Evolutionary conservation across 2,113 vertebrate genomes (phyloP).

Genomic region (cattle (Bos taurus)): ARS-UCD2.0 NC_037330.1:115328001-115328500

Average conservation of each 20-base stretch:
- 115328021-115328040: not conserved
- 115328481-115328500: not conserved
- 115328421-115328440: not conserved
- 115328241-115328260: not conserved
- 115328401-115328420: not conserved
- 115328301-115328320: not conserved
- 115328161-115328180: not conserved
- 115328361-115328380: not conserved
- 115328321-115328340: rapidly evolving
- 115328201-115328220: not conserved
- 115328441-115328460: not conserved
- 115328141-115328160: constrained; percentile 26
- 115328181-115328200: not conserved
- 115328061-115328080: constrained; percentile 43
- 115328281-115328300: not conserved
- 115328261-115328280: not conserved
- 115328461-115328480: not conserved
- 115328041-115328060: not conserved
- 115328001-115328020: not conserved
- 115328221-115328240: rapidly evolving
- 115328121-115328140: constrained; percentile 59
- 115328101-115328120: constrained; percentile 65
- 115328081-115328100: constrained; percentile 19
- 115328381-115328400: not conserved
- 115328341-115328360: not conserved